Percentiles rank a stretch among this genome's conserved stretches.
Conservation (phyloP, 2,113 vertebrate genomes). For the Oxygymnocypris stewartii region DNA sequence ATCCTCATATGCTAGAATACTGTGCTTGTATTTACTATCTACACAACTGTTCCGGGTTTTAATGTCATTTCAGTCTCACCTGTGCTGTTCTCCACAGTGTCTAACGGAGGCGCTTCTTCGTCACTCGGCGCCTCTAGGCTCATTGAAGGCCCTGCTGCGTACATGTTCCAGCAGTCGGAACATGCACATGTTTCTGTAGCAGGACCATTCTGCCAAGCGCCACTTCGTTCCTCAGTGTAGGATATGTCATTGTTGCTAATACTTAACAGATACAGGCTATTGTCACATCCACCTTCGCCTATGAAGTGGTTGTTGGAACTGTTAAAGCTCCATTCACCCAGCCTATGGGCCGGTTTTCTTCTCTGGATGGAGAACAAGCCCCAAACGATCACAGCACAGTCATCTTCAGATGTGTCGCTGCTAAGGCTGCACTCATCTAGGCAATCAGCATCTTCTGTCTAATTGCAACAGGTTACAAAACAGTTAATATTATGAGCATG, state of each 20-base stretch:
- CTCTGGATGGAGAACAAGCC: too few relatives aligned
- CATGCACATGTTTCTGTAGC: background rate
- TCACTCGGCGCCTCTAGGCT: background rate
- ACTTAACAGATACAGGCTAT: background rate
- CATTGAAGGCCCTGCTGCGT: background rate
- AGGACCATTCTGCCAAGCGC: background rate
- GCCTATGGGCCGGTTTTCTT: background rate
- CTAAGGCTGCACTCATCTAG: too few relatives aligned
- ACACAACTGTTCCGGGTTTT: background rate
- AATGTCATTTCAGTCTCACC: background rate
- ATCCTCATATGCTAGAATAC: background rate
- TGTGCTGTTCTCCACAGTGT: background rate
- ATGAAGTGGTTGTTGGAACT: background rate
- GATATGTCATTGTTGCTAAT: background rate
- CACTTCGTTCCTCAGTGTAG: background rate
- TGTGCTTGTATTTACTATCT: background rate
- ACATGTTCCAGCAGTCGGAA: background rate
- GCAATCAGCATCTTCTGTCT: too few relatives aligned
- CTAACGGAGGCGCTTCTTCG: background rate
- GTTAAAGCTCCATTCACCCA: background rate
- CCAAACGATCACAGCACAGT: too few relatives aligned
- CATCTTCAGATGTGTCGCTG: too few relatives aligned
- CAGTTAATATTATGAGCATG: too few relatives aligned
- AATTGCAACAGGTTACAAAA: too few relatives aligned
- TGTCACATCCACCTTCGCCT: background rate